Evolutionary conservation across 2,888 invertebrate species (phyloP), one percentile per base, ranked within the genome.

Genomic region (Trichogramma dendrolimi): DNA sequence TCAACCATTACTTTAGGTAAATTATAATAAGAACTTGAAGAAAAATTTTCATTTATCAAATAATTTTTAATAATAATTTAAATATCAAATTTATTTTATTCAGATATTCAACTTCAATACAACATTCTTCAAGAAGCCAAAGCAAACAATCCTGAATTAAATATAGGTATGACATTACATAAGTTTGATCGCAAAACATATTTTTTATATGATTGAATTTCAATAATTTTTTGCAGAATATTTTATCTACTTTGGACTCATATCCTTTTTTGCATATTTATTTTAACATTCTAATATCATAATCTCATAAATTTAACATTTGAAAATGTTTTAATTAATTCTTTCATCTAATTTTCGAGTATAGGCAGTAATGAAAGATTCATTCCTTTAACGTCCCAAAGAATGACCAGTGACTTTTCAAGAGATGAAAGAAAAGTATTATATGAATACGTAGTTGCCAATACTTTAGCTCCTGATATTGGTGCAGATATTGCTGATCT

Each of bases 101-200:
- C 67, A 83, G 83, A 82, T 73, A 76, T 79, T 64, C 67, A 75
- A 47, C 74, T 80, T 40, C 83, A 82, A 71, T 74, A 79, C 4
- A 61, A 70, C 57, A 67, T 80, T 48, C 66, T 80, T 39, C 67
- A 64, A 50, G 67, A 65, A 54, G 77, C 77, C 4, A 74, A 71
- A 62, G 39, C 67, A 48, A 59, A 70, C 57, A 66, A 78, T 68
- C 69, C 76, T 47, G 60, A 65, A 0, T 69, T 78, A 65, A 65
- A 69, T 44, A 71, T 72, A 60, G 78, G 80, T 80, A 69, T 4
- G 46, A 50, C 6, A 49, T 40, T 14, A 49, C 46, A 59, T n/a
- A 41, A 50, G 44, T n/a, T 44, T 40, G 27, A n/a, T 40, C 27
- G 44, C 1, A 58, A 44, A 42, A 14, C 11, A 49, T 58, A 38